Evolutionary conservation across 2,113 vertebrate genomes (phyloP).

Genomic region (Paradoxurus hermaphroditus): DNA sequence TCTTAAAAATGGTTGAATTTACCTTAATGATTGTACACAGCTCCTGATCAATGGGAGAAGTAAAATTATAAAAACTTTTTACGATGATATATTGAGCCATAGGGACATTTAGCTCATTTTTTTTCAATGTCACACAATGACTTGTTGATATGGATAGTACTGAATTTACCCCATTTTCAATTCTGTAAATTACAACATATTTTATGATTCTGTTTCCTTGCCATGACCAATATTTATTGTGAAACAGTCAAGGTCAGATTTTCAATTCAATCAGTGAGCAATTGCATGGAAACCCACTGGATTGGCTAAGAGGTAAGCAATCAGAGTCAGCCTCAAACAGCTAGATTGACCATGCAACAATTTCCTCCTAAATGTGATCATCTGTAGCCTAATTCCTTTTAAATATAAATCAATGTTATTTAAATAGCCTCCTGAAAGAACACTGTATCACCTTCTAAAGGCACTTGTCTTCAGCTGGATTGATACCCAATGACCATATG

Average conservation of each 20-base stretch:
- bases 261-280: slow-evolving; percentile 42
- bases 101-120: neutral
- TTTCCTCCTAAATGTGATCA: slow-evolving; percentile 48
- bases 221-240: slow-evolving; percentile 36
- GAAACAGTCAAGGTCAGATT: slow-evolving; percentile 44
- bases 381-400: neutral
- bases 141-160: neutral
- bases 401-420: neutral
- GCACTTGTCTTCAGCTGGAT: neutral
- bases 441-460: neutral
- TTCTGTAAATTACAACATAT: slow-evolving; percentile 46
- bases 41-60: slow-evolving; percentile 9
- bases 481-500: neutral
- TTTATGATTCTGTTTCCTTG: slow-evolving; percentile 27
- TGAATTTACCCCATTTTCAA: slow-evolving; percentile 52
- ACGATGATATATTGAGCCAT: neutral
- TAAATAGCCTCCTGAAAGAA: neutral
- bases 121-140: slow-evolving; percentile 25
- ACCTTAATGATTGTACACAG: slow-evolving; percentile 11
- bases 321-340: neutral
- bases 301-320: neutral
- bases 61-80: slow-evolving; percentile 45
- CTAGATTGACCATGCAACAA: neutral
- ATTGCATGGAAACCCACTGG: slow-evolving; percentile 42
- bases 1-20: slow-evolving; percentile 26